Base-by-base conservation (phyloP, 2,888 invertebrate species). In the Trissolcus japonicus region DNA sequence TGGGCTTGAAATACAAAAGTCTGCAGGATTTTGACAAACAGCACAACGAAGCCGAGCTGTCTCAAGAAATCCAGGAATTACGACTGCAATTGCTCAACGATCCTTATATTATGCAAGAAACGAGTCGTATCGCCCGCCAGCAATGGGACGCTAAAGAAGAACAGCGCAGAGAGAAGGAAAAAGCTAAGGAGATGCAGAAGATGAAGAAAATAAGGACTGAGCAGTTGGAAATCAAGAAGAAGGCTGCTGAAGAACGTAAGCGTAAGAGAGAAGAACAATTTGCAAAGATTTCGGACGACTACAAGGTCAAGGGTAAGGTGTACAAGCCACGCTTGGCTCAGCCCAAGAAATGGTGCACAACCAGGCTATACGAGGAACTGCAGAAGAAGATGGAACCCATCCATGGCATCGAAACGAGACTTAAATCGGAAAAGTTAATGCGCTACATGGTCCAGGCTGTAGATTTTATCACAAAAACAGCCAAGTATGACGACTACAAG, bases 281-380 rank as follows among this genome's bases (percentile, higher is more conserved):
- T 1, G 57, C 62, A 0, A 6, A 16, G 6, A 19, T 65, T 2
- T 56, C 77, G 2, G 46, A 62, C n/a, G 73, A 17, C 0, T 63
- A 54, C 14, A 77, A 73, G 35, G 60, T 88, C 0, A 81, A 88
- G 62, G 88, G 88, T 0, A 65, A 80, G n/a, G 63, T 82, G 13
- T 88, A 87, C 69, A 87, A 83, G 61, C 85, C 86, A 0, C 83
- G 71, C 29, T 79, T 88, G 1, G 79, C 81, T 0, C 80, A 83
- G 6, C 88, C 88, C 0, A 83, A 83, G 6, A 14, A 59, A 0
- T 89, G 88, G 88, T 85, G 66, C 0, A 89, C 88, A 0, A 68
- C 85, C 73, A 81, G 80, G 11, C 79, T 89, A 3, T 89, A 89
- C 46, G 80, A 79, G 9, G 72, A 82, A 51, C 68, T 89, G 2